Base-by-base conservation (phyloP, 2,113 vertebrate genomes). In the Cyphomyrus discorhynchus region DNA sequence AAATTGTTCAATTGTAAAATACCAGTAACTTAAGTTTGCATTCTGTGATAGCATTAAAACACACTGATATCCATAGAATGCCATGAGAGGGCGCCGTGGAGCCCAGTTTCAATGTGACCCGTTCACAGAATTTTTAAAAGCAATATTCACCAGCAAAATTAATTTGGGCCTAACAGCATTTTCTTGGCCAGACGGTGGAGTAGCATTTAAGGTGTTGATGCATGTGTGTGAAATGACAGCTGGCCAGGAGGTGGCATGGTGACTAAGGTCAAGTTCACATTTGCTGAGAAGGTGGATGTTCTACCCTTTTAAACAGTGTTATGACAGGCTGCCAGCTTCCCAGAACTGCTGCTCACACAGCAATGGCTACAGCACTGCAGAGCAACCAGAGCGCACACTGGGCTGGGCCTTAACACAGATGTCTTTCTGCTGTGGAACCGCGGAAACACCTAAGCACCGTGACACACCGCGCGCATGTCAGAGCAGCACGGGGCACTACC, bases 401-500 rank as follows among this genome's bases (percentile, higher is more conserved):
- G 47, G 15, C 62, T 31, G 47, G 47, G 70, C 11, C 62, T 49
- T 46, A n/a, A 11, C 10, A 17, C 4, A 27, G 62, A 27, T 42
- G n/a, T 27, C 10, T 47, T 13, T 1, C 35, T 11, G 8, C 31
- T 31, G 50, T 56, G 88, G 9, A 31, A 58, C 49, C 13, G 11
- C 7, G 77, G 21, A 58, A 58, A 82, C 19, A 11, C 45, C 27
- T 15, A 31, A 31, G 11, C 9, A 50, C 31, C 3, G 46, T 47
- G 35, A 87, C 27, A 80, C 83, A 53, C 91, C 56, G 89, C 91
- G 93, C 91, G 91, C 84, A 91, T 31, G 56, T 49, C 15, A 85
- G 87, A 45, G 46, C 13, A 45, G 13, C 87, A 88, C 88, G 70
- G 84, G 62, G 88, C 87, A 91, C 96, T 98, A 99, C 98, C 98